A percentile compares a stretch with the other conserved stretches of the same genome.
Conservation (phyloP, 2,113 vertebrate species). For the Psettodes erumei region DNA sequence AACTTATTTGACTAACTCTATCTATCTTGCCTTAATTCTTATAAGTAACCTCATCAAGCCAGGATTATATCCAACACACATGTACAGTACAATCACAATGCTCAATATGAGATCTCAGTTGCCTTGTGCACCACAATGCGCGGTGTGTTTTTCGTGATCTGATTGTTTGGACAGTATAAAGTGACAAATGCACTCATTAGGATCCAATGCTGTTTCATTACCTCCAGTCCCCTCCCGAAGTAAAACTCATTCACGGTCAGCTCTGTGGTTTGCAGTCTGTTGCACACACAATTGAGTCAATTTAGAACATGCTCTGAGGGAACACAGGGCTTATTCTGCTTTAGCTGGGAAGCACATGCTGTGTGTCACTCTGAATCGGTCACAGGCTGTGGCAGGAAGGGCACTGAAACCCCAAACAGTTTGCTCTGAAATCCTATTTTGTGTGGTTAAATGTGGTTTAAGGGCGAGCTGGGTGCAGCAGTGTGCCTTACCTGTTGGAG, state of each 20-base stretch:
- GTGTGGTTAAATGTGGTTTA: neutral
- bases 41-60: neutral
- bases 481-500: conserved; percentile 90
- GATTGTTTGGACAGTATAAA: conserved; percentile 13
- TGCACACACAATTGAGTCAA: conserved; percentile 48
- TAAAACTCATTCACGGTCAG: conserved; percentile 35
- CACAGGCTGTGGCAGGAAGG: conserved; percentile 21
- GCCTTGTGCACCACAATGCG: neutral
- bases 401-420: conserved; percentile 5
- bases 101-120: neutral
- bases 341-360: conserved; percentile 29
- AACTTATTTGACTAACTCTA: too few species aligned
- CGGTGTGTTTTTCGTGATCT: neutral
- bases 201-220: conserved; percentile 50
- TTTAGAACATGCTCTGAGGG: conserved; percentile 50
- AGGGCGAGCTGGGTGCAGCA: too few species aligned
- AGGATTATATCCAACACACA: neutral
- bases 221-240: neutral
- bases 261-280: conserved; percentile 37
- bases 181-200: conserved; percentile 47
- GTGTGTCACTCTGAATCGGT: conserved; percentile 21
- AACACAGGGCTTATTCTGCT: conserved; percentile 12
- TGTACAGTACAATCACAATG: neutral
- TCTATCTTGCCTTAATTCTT: too few species aligned
- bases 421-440: conserved; percentile 19